Conservation (phyloP, 2,797 vertebrate species). For the Threskiornis aethiopicus region DNA sequence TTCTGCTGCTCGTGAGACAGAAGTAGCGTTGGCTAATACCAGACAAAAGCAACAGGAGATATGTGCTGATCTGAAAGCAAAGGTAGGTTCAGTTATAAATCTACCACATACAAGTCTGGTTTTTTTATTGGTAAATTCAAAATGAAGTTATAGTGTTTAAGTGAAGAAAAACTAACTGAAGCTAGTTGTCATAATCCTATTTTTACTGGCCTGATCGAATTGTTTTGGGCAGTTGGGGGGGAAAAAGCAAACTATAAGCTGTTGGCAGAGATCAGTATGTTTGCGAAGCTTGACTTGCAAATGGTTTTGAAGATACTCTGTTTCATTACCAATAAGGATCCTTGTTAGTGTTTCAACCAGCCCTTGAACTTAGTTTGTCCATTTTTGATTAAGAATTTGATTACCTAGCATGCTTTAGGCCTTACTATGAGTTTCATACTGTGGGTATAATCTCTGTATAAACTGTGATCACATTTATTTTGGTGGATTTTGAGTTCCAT, state of each 20-base stretch:
- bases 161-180: background rate
- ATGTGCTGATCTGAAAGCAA: conserved; percentile 85
- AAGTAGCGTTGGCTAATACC: conserved; percentile 74
- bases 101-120: background rate
- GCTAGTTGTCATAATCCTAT: background rate
- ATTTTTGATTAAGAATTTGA: background rate
- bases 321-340: background rate
- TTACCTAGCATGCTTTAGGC: background rate
- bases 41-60: conserved; percentile 84
- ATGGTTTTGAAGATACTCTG: background rate
- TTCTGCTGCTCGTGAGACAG: conserved; percentile 76
- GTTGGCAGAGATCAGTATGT: background rate
- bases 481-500: background rate
- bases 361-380: background rate
- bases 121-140: background rate
- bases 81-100: conserved; percentile 73
- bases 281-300: background rate
- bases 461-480: background rate
- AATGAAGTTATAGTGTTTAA: background rate
- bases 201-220: background rate
- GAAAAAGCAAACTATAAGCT: background rate
- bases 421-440: background rate
- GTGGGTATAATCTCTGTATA: background rate
- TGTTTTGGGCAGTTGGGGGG: background rate
- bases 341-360: background rate